phyloP scores from a whole-genome alignment of 2,888 invertebrate genomes.

The Asteroscopus sphinx region DNA sequence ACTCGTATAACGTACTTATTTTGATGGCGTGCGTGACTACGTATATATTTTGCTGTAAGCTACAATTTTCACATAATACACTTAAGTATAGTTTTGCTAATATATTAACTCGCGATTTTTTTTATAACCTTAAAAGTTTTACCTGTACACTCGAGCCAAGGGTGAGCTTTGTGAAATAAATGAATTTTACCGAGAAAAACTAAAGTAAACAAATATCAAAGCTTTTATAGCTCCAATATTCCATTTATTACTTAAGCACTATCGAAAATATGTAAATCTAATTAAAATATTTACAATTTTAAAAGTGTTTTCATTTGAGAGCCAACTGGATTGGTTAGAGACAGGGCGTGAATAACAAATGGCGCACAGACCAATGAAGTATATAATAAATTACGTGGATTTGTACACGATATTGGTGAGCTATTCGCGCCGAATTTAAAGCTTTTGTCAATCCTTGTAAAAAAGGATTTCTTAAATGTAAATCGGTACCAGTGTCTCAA shows the following conservation, averaged over 20 bases:
- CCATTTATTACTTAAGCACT: conserved; percentile 26
- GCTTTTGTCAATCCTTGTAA: neutral
- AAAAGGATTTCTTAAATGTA: too few relatives aligned
- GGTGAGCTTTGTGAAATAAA: too few relatives aligned
- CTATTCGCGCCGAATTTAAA: conserved; percentile 24
- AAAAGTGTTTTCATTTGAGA: conserved; percentile 33
- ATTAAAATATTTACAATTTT: conserved; percentile 40
- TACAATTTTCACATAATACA: too few relatives aligned
- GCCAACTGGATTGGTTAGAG: conserved; percentile 15
- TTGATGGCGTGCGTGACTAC: too few relatives aligned
- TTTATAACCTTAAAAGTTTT: too few relatives aligned
- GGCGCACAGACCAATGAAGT: conserved; percentile 26
- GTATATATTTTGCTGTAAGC: too few relatives aligned
- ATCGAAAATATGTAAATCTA: conserved; percentile 38
- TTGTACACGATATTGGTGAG: conserved; percentile 22
- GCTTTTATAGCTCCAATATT: neutral
- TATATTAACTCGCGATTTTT: too few relatives aligned
- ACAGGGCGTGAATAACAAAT: conserved; percentile 37
- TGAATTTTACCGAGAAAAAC: neutral
- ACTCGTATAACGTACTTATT: too few relatives aligned
- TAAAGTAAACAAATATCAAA: neutral
- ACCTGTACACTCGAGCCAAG: too few relatives aligned
- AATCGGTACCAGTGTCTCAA: too few relatives aligned
- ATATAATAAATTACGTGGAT: conserved; percentile 40
- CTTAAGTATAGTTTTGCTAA: too few relatives aligned